These are phyloP conservation scores for Atrichornis clamosus DNA, from an alignment of 2,113 vertebrate species.

Conservation along the genomic window DNA sequence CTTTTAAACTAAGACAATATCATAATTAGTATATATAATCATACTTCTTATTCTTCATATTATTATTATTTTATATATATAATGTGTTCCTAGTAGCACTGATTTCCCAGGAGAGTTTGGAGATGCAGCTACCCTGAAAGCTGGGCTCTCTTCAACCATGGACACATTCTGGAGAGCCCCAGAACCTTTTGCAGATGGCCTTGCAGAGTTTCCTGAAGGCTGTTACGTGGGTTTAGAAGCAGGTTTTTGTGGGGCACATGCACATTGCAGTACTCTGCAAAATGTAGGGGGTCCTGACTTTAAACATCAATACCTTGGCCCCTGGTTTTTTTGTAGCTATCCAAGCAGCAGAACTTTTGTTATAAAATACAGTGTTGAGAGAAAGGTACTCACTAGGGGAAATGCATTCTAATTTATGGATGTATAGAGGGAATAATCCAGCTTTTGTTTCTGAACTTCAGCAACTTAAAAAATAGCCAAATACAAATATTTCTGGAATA, in stretches of 20 bases:
- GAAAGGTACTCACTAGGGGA: neutral
- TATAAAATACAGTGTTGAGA: neutral
- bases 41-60: too few species aligned
- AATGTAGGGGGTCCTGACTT: neutral
- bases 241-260: neutral
- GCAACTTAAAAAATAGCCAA: slow-evolving; percentile 57
- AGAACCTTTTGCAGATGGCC: neutral
- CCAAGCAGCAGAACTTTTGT: neutral
- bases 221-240: accelerated
- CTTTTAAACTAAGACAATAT: too few species aligned
- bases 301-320: neutral
- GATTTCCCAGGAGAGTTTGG: neutral
- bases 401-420: slow-evolving; percentile 22
- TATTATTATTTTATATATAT: too few species aligned
- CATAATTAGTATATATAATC: too few species aligned
- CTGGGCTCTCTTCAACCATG: neutral
- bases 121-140: neutral
- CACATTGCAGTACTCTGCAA: neutral
- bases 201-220: neutral
- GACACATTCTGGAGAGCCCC: neutral
- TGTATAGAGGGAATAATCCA: neutral
- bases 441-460: slow-evolving; percentile 33
- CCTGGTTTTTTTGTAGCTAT: neutral
- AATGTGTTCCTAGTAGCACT: neutral
- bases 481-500: slow-evolving; percentile 40